Evolutionary conservation across 2,888 invertebrate genomes (phyloP).

Genomic region (Crepidodera aurea): DNA sequence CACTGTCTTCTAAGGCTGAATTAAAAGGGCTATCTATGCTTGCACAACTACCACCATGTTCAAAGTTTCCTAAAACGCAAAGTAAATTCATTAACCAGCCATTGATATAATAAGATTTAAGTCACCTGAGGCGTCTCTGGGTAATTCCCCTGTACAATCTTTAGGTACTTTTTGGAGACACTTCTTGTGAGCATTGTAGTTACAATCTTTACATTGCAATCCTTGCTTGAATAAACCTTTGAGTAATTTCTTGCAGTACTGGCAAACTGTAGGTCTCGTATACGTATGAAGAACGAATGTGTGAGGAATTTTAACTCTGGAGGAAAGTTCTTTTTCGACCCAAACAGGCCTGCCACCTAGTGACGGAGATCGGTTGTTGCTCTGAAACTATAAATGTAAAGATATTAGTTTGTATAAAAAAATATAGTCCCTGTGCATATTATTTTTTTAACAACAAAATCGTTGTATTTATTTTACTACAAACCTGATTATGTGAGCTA

Average conservation of each 20-base stretch:
- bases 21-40: constrained; percentile 64
- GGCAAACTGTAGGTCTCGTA: constrained; percentile 95
- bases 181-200: constrained; percentile 95
- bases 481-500: too few species aligned
- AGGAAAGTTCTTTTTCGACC: constrained; percentile 75
- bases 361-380: constrained; percentile 75
- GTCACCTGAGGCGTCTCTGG: constrained; percentile 64
- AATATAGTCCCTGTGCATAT: too few species aligned
- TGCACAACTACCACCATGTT: constrained; percentile 66
- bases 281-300: constrained; percentile 97
- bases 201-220: constrained; percentile 96
- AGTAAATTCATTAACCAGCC: not conserved
- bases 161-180: constrained; percentile 89
- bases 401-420: not conserved
- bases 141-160: constrained; percentile 85
- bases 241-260: constrained; percentile 93
- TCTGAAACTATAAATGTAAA: constrained; percentile 43
- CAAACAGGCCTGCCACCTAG: constrained; percentile 73
- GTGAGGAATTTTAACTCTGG: constrained; percentile 83
- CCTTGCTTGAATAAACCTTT: constrained; percentile 97
- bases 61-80: constrained; percentile 56
- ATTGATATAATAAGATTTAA: too few species aligned
- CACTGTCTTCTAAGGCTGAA: constrained; percentile 65
- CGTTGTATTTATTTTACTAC: too few species aligned
- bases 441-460: too few species aligned